Evolutionary conservation across 2,888 invertebrate genomes (phyloP).

Genomic region (Noctua janthina): DNA sequence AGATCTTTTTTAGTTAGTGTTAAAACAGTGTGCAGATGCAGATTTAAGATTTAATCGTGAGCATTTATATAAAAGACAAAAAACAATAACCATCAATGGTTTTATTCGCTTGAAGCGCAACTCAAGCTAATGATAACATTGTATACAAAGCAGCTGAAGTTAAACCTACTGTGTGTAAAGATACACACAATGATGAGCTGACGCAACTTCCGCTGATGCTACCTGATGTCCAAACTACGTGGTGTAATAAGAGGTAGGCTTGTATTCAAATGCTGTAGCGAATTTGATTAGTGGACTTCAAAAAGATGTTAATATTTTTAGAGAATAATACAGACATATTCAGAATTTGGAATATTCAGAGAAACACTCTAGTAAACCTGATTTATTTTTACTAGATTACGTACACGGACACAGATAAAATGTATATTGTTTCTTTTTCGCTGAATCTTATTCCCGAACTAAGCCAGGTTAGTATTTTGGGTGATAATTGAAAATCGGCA

Average conservation of each 20-base stretch:
- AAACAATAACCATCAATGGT: conserved; percentile 26
- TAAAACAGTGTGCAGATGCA: neutral
- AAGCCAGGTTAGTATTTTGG: neutral
- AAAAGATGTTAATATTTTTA: neutral
- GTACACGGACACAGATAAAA: no score
- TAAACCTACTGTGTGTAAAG: conserved; percentile 13
- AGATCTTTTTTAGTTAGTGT: neutral
- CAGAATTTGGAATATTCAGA: no score
- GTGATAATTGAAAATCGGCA: neutral
- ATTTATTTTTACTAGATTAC: no score
- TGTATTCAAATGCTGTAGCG: neutral
- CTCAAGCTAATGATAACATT: conserved; percentile 34
- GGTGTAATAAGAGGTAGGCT: conserved; percentile 14
- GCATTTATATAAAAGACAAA: conserved; percentile 12
- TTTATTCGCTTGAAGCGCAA: conserved; percentile 29
- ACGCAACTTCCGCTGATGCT: conserved; percentile 46
- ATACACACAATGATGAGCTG: conserved; percentile 24
- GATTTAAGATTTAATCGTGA: neutral
- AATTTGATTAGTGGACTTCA: neutral
- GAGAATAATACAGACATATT: no score
- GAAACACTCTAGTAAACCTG: no score
- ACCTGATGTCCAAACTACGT: conserved; percentile 24
- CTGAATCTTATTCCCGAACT: neutral
- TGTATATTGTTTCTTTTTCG: neutral
- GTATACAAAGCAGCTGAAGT: conserved; percentile 33